phyloP scores from a whole-genome alignment of 1,140 invertebrate species.

The Drosophila eugracilis region DNA sequence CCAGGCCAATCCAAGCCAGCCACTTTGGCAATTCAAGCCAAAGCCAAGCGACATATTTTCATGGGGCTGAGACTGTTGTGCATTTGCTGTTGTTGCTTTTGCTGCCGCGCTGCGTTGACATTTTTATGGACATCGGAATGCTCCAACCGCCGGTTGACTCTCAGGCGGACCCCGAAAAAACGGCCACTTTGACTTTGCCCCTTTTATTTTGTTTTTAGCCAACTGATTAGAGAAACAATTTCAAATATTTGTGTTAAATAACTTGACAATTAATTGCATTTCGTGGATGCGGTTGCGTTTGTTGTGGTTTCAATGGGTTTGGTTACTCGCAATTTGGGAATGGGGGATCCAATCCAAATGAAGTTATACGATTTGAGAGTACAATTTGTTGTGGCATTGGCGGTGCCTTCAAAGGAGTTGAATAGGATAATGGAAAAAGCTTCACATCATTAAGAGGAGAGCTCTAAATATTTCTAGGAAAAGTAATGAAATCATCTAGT shows the following conservation, averaged over 20 bases:
- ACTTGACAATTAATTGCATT: constrained; percentile 67
- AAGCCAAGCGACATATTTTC: constrained; percentile 51
- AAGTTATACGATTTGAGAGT: constrained; percentile 48
- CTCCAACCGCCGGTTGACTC: constrained; percentile 37
- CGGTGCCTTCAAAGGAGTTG: constrained; percentile 45
- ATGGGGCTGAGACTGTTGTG: constrained; percentile 42
- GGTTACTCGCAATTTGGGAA: background rate
- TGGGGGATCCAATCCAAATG: constrained; percentile 29
- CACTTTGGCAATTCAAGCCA: constrained; percentile 25
- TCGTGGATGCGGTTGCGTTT: constrained; percentile 53
- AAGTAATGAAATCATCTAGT: background rate
- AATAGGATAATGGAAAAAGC: constrained; percentile 7
- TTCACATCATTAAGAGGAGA: background rate
- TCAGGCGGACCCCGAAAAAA: constrained; percentile 23
- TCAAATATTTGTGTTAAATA: constrained; percentile 74
- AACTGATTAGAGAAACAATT: constrained; percentile 64
- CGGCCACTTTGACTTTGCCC: constrained; percentile 58
- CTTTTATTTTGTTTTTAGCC: constrained; percentile 33
- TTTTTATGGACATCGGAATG: constrained; percentile 79
- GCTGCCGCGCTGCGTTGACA: constrained; percentile 60
- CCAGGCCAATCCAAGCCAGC: constrained; percentile 22
- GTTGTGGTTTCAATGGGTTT: constrained; percentile 35
- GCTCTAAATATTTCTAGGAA: constrained; percentile 3
- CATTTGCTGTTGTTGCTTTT: constrained; percentile 42
- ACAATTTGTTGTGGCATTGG: constrained; percentile 34